Evolutionary conservation across 37 sponge, comb jelly and placozoan species (phyloP).

Genomic region (Cladorhizidae sp.): DNA sequence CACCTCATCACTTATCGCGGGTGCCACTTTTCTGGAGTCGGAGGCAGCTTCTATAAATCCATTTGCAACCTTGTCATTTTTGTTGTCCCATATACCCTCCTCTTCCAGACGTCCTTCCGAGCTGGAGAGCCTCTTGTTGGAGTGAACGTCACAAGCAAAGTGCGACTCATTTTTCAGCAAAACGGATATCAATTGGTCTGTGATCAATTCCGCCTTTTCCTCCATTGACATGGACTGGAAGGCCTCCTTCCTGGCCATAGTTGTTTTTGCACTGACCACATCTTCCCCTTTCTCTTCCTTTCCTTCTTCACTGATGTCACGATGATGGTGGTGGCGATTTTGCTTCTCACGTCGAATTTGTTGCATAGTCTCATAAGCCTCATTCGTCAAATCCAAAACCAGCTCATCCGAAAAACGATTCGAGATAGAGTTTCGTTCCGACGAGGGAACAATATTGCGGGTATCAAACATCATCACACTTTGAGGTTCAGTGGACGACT

Average conservation of each 20-base stretch:
- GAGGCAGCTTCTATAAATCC: neutral
- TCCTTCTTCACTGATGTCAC: neutral
- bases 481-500: constrained; percentile 20
- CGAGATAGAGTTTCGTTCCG: neutral
- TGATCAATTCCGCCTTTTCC: constrained; percentile 50
- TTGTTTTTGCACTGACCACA: no score
- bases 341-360: constrained; percentile 20
- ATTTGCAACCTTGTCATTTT: neutral
- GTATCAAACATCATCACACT: neutral
- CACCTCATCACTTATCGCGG: neutral
- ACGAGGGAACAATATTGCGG: neutral
- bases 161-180: constrained; percentile 47
- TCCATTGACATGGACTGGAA: constrained; percentile 10
- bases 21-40: no score
- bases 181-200: constrained; percentile 43
- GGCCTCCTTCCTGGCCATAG: no score
- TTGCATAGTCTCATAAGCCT: constrained; percentile 48
- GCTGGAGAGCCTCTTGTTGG: constrained; percentile 1
- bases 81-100: neutral
- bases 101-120: neutral
- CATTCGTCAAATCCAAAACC: constrained; percentile 58
- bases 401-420: constrained; percentile 15
- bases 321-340: no score
- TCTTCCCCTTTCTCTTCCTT: neutral
- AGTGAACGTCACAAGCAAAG: constrained; percentile 17